Base-by-base conservation (phyloP, 37 sponge, comb jelly and placozoan species). In the Cliona cf. orientalis region DNA sequence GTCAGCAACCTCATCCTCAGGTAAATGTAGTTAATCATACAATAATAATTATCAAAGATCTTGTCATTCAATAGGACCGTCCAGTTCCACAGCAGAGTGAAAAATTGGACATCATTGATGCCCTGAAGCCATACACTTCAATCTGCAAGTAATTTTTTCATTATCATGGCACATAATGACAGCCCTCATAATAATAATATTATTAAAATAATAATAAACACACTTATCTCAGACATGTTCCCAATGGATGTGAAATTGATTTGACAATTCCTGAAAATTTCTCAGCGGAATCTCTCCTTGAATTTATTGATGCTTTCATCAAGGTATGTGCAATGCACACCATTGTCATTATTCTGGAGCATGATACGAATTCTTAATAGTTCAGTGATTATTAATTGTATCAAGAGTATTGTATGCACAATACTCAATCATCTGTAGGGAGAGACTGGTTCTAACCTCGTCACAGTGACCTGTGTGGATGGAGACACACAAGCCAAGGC, bases 161-260 rank as follows among this genome's bases (percentile, higher is more conserved):
- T n/a, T n/a, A n/a, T n/a, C n/a, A n/a, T n/a, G n/a, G n/a, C n/a
- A n/a, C n/a, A n/a, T n/a, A n/a, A n/a, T n/a, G n/a, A n/a, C n/a
- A n/a, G n/a, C n/a, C n/a, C n/a, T n/a, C n/a, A n/a, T n/a, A n/a
- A n/a, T n/a, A n/a, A n/a, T n/a, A n/a, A n/a, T n/a, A n/a, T n/a
- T n/a, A 0, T 46, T 34, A 34, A 9, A 45, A 5, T 17, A 14
- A 49, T 2, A 56, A n/a, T 5, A 21, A 7, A 23, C 26, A 26
- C 46, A 29, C 14, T 14, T 2, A 4, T 56, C 22, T 3, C 63
- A 84, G 85, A 6, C 49, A 49, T 35, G 42, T 84, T 76, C 78
- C 77, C 9, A 76, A 76, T 84, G 85, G 85, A 23, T 75, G 77
- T 76, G 85, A 84, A 60, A 78, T 84, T 34, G 85, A 84, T 45